Evolutionary conservation across 1,140 invertebrate genomes (phyloP), one percentile per base, ranked within the genome.

Genomic region (Doryteuthis pealeii): DNA sequence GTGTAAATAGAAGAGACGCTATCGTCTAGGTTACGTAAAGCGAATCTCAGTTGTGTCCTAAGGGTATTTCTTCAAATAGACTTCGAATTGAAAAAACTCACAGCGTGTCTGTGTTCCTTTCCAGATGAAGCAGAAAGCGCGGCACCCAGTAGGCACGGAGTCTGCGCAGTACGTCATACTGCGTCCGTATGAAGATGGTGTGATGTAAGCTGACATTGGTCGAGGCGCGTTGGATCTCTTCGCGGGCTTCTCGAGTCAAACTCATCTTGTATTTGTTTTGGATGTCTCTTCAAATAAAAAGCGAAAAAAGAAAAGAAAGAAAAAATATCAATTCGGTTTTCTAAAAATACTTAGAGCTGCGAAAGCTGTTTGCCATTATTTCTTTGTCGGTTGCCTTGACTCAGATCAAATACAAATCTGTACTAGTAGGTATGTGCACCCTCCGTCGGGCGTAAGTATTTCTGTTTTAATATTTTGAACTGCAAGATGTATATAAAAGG

Each of bases 131-230:
- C 10, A 89, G 76, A 77, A 84, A 88, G 69, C 87, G 73, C 0
- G 85, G 83, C 43, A 88, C 81, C 88, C 88, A 89, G 80, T 89
- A 89, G 12, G 83, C 82, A 35, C 88, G 77, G 15, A 89, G 77
- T 62, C 88, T 79, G 26, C 88, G 78, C 10, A 89, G 77, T 1
- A 88, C 84, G 74, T 89, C 86, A 76, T 89, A 89, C 81, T 89
- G 88, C 1, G 87, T 87, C 6, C 84, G 82, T 12, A 87, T 83
- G 74, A 89, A 88, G 32, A 89, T 81, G n/a, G 85, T 86, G 71
- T 87, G 84, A 73, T 83, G 85, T 4, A 87, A 80, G 6, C 77
- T 81, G n/a, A 80, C 74, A 70, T 80, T 84, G 75, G 79, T 81
- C 40, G 86, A 79, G 18, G 83, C 78, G 66, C 82, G 82, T 0